Percentiles rank a stretch among this genome's conserved stretches.
phyloP scores from a whole-genome alignment of 1,140 invertebrate genomes.

The Bombus affinis region DNA sequence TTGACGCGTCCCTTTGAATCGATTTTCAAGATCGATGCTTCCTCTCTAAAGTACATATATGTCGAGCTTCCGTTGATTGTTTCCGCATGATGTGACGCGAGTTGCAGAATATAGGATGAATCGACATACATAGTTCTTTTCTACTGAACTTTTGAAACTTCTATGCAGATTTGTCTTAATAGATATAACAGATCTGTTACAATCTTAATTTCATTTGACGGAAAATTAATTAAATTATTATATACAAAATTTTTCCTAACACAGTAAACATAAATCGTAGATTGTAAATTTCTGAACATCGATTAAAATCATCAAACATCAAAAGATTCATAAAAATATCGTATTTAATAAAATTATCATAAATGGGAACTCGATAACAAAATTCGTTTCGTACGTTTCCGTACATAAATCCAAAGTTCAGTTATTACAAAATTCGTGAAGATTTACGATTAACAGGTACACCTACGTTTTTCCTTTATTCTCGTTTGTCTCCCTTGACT shows the following conservation, averaged over 20 bases:
- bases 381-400: neutral
- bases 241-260: too few relatives aligned
- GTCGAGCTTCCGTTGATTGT: neutral
- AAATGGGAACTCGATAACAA: neutral
- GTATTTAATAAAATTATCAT: too few relatives aligned
- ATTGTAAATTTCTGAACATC: too few relatives aligned
- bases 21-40: constrained; percentile 25
- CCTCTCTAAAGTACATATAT: neutral
- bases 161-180: neutral
- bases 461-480: constrained; percentile 21
- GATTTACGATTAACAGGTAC: neutral
- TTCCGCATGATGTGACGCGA: neutral
- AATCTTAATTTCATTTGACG: too few relatives aligned
- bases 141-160: neutral
- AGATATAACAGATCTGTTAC: too few relatives aligned
- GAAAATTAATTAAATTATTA: too few relatives aligned
- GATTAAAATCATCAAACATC: too few relatives aligned
- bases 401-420: too few relatives aligned
- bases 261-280: too few relatives aligned
- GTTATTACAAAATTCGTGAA: neutral
- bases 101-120: neutral
- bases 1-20: constrained; percentile 4
- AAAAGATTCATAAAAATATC: too few relatives aligned
- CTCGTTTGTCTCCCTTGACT: neutral
- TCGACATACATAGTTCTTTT: too few relatives aligned